Conservation (phyloP, 2,888 invertebrate genomes). For the Acronicta psi region DNA sequence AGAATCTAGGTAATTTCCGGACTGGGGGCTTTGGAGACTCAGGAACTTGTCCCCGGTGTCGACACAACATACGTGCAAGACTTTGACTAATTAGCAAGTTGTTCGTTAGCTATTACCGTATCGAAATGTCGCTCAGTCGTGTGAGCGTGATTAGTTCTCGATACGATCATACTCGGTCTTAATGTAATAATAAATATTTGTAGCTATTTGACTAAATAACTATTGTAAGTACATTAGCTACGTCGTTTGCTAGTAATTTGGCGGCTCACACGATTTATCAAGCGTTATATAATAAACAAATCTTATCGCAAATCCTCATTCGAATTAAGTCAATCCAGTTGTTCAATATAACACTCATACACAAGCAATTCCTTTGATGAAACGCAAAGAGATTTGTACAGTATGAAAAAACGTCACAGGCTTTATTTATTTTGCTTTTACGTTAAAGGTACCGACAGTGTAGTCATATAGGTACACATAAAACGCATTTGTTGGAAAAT, state of each 20-base stretch:
- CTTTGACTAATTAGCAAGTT: constrained; percentile 47
- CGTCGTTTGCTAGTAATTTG: neutral
- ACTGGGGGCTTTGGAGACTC: constrained; percentile 17
- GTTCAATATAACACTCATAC: constrained; percentile 5
- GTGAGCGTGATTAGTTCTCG: constrained; percentile 28
- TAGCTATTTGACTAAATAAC: neutral
- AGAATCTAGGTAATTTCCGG: constrained; percentile 33
- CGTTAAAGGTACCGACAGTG: constrained; percentile 11
- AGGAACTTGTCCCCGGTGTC: constrained; percentile 15
- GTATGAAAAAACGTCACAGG: constrained; percentile 33
- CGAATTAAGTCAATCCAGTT: constrained; percentile 11
- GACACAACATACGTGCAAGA: constrained; percentile 27
- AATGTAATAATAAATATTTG: neutral
- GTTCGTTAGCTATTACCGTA: constrained; percentile 31
- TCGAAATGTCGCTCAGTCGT: constrained; percentile 25
- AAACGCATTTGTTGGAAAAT: constrained; percentile 12
- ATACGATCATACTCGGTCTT: constrained; percentile 2
- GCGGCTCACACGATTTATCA: too few relatives aligned
- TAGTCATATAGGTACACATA: constrained; percentile 7
- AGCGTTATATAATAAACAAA: neutral
- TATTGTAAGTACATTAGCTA: neutral
- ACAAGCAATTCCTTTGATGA: constrained; percentile 39
- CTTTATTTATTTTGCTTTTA: constrained; percentile 45
- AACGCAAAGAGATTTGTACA: constrained; percentile 35
- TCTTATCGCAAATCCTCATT: constrained; percentile 1